Evolutionary conservation across 2,797 vertebrate genomes (phyloP), one percentile per base, ranked within the genome.

Genomic region (Pyrocephalus nanus): DNA sequence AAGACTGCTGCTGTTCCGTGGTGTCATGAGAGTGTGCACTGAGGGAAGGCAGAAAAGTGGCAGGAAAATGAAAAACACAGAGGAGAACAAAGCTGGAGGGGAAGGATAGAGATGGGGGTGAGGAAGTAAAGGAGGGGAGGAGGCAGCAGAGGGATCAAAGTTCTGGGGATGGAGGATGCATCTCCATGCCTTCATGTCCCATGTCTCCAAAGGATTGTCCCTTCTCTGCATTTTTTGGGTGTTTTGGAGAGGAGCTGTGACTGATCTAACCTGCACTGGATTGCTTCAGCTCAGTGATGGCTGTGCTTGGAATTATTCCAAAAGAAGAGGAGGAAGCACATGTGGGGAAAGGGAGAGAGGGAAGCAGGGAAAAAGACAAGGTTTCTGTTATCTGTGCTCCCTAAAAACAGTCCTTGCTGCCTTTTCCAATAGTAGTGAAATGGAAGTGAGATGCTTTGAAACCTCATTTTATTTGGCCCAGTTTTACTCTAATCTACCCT

Each of bases 401-500:
- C 55, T 54, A 36, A 61, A 76, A 86, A 11, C 6, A 23, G 40
- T 55, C 38, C 43, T 83, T 22, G 2, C 66, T 90, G 79, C 65
- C 69, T 94, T 83, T 86, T 65, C 73, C 73, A 78, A 51, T 48
- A 80, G 74, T 51, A 91, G 67, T 58, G 90, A 94, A 92, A 96
- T 60, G 69, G 86, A 97, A 97, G 91, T 10, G 66, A 95, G 92
- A 69, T 25, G 30, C 73, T 92, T 67, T 75, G 60, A 95, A 94
- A 81, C 71, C 86, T 94, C 90, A 74, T 96, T 96, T 96, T 95
- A 94, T 91, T 95, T 95, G 95, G 87, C 92, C 86, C 40, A 57
- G 82, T 88, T 95, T 96, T 96, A 92, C 93, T 91, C 71, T 95
- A 95, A 96, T 94, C 91, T 95, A 95, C 78, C 69, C 69, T 55